These are phyloP conservation scores for Leucozona laternaria DNA, from an alignment of 2,888 invertebrate species.

Conservation along the genomic window DNA sequence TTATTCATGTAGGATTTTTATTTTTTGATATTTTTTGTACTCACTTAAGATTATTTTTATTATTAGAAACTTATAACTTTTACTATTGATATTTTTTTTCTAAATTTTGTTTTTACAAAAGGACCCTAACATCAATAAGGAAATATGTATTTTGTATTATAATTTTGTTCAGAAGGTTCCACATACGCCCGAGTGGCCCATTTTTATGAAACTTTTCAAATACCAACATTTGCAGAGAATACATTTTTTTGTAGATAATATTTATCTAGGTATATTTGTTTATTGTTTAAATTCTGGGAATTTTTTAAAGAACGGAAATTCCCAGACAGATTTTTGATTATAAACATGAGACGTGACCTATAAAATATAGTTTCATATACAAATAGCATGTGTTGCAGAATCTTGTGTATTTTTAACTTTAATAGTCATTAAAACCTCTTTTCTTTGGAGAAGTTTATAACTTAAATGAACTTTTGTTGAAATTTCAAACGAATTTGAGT, in stretches of 20 bases:
- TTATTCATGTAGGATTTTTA: slow-evolving; percentile 6
- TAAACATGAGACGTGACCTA: slow-evolving; percentile 57
- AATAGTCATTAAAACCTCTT: slow-evolving; percentile 50
- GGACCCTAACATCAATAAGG: slow-evolving; percentile 6
- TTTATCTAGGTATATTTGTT: not conserved
- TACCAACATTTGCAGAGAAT: slow-evolving; percentile 58
- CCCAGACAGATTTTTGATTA: not conserved
- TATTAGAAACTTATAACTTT: not conserved
- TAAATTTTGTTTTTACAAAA: slow-evolving; percentile 5
- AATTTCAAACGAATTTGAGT: slow-evolving; percentile 51
- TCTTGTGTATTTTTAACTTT: slow-evolving; percentile 59
- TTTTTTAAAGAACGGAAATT: not conserved
- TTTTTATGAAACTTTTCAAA: slow-evolving; percentile 28
- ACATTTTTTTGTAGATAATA: not conserved
- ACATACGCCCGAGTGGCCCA: slow-evolving; percentile 65
- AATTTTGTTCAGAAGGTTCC: slow-evolving; percentile 30
- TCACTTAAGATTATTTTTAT: slow-evolving; percentile 26
- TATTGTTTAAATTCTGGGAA: not conserved
- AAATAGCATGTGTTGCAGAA: slow-evolving; percentile 36
- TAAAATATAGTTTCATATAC: slow-evolving; percentile 10
- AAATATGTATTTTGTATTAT: not conserved
- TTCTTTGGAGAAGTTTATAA: slow-evolving; percentile 49
- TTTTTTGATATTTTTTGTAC: slow-evolving; percentile 31
- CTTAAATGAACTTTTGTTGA: slow-evolving; percentile 61
- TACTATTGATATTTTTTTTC: not conserved